Evolutionary conservation across 2,113 vertebrate species (phyloP).

Genomic region (Onychostruthus taczanowskii): DNA sequence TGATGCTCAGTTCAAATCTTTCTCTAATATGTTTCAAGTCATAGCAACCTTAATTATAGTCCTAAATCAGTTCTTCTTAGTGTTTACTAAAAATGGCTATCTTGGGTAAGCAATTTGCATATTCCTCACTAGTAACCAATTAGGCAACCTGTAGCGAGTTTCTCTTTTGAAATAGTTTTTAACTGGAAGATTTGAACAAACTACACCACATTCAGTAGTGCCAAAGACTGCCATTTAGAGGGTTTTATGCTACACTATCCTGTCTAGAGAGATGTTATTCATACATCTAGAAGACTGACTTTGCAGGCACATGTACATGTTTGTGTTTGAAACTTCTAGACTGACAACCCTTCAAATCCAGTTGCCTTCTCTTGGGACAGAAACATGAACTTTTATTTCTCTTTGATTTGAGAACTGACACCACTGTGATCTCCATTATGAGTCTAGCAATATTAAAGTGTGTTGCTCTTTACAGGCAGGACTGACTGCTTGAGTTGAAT

Average conservation of each 20-base stretch:
- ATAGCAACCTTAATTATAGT: not conserved
- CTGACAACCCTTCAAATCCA: not conserved
- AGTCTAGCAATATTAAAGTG: not conserved
- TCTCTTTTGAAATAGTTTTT: not conserved
- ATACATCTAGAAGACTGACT: not conserved
- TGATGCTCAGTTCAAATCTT: not conserved
- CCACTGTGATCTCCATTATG: not conserved
- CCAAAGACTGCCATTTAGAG: not conserved
- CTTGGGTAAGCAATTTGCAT: not conserved
- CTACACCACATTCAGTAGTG: not conserved
- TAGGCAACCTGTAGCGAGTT: not conserved
- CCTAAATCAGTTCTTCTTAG: not conserved
- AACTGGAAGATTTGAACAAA: not conserved
- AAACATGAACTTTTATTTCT: slow-evolving; percentile 8
- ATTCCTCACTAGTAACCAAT: not conserved
- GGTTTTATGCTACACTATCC: not conserved
- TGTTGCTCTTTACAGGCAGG: not conserved
- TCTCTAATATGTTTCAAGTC: not conserved
- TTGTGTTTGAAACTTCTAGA: not conserved
- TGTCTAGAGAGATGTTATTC: not conserved
- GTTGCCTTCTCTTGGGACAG: not conserved
- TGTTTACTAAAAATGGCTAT: not conserved
- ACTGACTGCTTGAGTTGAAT: not conserved
- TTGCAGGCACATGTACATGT: not conserved
- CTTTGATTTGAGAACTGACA: slow-evolving; percentile 19